These are phyloP conservation scores for Solenodon paradoxus DNA, from an alignment of 2,113 vertebrate species.

Conservation along the genomic window DNA sequence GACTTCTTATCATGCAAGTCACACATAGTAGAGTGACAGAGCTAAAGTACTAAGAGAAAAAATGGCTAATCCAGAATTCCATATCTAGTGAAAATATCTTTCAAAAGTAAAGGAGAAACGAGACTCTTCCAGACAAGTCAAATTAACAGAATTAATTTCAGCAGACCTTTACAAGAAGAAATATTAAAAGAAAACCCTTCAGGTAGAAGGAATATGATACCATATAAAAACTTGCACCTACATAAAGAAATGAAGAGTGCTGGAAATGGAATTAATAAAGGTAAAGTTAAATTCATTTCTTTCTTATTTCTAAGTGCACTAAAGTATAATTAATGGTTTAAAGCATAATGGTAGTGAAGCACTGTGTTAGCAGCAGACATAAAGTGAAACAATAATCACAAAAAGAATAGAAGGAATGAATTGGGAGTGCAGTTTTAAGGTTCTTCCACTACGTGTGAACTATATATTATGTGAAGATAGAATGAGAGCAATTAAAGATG, in stretches of 20 bases:
- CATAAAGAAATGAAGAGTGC: not conserved
- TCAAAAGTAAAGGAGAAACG: not conserved
- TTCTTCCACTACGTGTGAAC: not conserved
- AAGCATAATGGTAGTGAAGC: not conserved
- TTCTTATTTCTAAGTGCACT: conserved; percentile 5
- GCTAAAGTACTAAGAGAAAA: not conserved
- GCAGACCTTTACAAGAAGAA: not conserved
- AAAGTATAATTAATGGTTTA: not conserved
- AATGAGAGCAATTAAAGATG: not conserved
- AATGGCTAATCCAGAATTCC: not conserved
- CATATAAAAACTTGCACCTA: not conserved
- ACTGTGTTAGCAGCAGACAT: not conserved
- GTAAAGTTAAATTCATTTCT: not conserved
- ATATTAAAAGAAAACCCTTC: too few species aligned
- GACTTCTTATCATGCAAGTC: not conserved
- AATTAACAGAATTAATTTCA: not conserved
- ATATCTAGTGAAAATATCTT: too few species aligned
- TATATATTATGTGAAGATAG: not conserved
- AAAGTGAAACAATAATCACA: not conserved
- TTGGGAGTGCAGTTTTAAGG: not conserved
- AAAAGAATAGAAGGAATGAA: not conserved
- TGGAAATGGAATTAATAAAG: not conserved
- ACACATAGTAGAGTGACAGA: not conserved
- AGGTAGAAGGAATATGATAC: not conserved
- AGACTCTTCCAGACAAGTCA: not conserved